A percentile compares a stretch with the other conserved stretches of the same genome.
Conservation (phyloP, 2,888 invertebrate species). For the Xestia sexstrigata region DNA sequence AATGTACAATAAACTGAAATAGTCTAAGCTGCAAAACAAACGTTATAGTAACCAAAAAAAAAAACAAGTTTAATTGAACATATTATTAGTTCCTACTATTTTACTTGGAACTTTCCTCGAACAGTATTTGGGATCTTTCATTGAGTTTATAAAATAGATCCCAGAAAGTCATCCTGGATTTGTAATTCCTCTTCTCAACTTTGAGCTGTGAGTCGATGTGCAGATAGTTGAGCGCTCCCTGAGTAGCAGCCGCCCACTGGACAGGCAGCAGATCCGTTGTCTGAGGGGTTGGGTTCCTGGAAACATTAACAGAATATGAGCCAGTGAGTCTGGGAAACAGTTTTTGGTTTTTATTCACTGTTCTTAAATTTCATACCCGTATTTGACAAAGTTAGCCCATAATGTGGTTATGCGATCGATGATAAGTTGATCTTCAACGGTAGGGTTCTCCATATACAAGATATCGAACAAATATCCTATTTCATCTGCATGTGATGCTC, state of each 20-base stretch:
- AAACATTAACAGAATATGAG: constrained; percentile 37
- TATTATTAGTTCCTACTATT: not conserved
- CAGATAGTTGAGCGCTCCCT: constrained; percentile 62
- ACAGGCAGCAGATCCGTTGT: constrained; percentile 70
- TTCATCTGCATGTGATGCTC: constrained; percentile 75
- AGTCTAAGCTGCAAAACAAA: not conserved
- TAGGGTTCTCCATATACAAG: constrained; percentile 64
- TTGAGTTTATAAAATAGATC: constrained; percentile 72
- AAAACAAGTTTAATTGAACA: not conserved
- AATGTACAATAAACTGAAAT: not conserved
- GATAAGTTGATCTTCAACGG: constrained; percentile 69
- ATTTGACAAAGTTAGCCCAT: constrained; percentile 78
- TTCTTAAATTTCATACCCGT: constrained; percentile 62
- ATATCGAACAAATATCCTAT: constrained; percentile 75
- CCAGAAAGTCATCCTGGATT: constrained; percentile 74
- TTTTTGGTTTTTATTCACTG: not conserved
- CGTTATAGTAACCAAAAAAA: not conserved
- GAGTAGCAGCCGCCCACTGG: constrained; percentile 66
- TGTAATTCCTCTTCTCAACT: constrained; percentile 66
- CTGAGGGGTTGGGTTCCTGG: constrained; percentile 74
- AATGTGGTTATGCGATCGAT: constrained; percentile 75
- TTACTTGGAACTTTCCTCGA: constrained; percentile 26
- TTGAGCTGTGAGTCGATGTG: constrained; percentile 68
- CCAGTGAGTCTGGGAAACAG: not conserved
- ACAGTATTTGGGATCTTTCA: constrained; percentile 59